Percentiles rank a stretch among this genome's conserved stretches.
Evolutionary conservation across 2,888 invertebrate genomes (phyloP).

Genomic region (Phortica magna): DNA sequence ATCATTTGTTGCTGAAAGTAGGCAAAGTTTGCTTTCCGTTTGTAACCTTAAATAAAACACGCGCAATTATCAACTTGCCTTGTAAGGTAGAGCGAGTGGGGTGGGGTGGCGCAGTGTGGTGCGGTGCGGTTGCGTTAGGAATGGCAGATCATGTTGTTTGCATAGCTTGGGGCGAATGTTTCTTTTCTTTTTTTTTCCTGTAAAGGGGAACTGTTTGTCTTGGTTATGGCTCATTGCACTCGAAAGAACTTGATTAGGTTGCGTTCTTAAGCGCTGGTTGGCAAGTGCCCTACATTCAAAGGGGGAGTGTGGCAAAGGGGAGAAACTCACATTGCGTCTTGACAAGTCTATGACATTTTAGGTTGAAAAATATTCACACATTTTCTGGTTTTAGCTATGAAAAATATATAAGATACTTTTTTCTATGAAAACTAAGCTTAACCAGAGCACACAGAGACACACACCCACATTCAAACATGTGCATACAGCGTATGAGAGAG

Average conservation of each 20-base stretch:
- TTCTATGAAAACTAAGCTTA: not conserved
- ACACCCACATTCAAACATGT: not conserved
- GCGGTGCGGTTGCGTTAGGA: too few relatives aligned
- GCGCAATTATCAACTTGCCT: constrained; percentile 13
- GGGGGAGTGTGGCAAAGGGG: too few relatives aligned
- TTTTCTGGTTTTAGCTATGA: constrained; percentile 14
- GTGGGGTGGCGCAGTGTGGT: too few relatives aligned
- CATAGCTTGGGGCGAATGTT: too few relatives aligned
- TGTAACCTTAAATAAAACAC: constrained; percentile 2
- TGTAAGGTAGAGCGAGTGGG: not conserved
- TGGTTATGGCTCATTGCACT: too few relatives aligned
- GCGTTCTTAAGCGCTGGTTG: not conserved
- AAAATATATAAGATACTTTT: not conserved
- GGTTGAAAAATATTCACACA: constrained; percentile 15
- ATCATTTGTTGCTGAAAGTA: not conserved
- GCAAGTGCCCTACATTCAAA: not conserved
- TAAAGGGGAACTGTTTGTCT: too few relatives aligned
- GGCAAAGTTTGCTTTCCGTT: not conserved
- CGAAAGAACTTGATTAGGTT: too few relatives aligned
- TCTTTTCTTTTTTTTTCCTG: too few relatives aligned
- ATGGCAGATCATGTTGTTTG: too few relatives aligned
- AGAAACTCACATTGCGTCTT: not conserved
- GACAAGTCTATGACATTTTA: not conserved
- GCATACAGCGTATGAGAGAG: not conserved
- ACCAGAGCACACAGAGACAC: too few relatives aligned